Conservation (phyloP, 2,113 vertebrate genomes). For the Phainopepla nitens region DNA sequence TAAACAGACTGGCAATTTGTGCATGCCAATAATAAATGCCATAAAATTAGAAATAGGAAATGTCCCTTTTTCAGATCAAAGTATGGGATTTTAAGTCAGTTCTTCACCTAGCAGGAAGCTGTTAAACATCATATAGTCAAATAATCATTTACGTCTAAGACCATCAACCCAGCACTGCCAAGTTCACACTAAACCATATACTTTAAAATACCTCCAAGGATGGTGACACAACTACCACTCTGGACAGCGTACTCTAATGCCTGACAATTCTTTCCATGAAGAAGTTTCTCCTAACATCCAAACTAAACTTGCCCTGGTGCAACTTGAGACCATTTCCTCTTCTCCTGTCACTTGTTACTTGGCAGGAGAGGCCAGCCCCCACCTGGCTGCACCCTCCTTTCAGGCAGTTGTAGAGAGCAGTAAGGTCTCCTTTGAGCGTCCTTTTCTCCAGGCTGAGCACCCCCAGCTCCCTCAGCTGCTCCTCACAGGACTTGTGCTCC, state of each 20-base stretch:
- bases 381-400: neutral
- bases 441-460: neutral
- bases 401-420: accelerated
- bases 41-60: neutral
- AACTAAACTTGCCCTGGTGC: no score
- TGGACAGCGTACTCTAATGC: neutral
- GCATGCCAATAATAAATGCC: neutral
- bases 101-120: neutral
- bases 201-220: neutral
- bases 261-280: neutral
- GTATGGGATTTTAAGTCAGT: neutral
- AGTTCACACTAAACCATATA: neutral
- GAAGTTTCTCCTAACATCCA: neutral
- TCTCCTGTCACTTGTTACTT: accelerated
- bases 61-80: neutral
- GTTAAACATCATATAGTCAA: neutral
- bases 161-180: neutral
- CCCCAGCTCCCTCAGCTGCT: neutral
- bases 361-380: accelerated
- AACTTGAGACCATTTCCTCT: neutral
- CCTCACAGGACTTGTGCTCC: accelerated
- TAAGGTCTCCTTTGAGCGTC: neutral
- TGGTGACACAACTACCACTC: accelerated
- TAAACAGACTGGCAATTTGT: neutral
- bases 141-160: neutral